Evolutionary conservation across 2,797 vertebrate genomes (phyloP).

Genomic region (Malurus splendens): DNA sequence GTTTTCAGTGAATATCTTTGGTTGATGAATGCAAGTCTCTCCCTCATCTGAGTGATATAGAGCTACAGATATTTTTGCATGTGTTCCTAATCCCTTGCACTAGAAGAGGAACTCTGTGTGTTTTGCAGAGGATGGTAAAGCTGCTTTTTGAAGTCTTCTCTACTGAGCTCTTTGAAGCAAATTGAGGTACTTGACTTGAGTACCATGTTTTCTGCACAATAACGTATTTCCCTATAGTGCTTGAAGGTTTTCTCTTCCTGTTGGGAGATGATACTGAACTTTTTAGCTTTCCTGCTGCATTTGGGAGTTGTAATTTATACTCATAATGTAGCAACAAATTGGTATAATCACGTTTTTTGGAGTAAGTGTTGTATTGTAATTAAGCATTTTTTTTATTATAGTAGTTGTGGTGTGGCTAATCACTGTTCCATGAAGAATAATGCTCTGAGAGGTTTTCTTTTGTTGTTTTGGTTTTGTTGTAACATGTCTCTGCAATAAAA

Average conservation of each 20-base stretch:
- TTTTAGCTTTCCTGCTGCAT: background rate
- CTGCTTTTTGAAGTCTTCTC: background rate
- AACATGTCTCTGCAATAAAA: background rate
- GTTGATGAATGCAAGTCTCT: background rate
- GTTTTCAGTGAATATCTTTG: background rate
- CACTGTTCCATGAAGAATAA: background rate
- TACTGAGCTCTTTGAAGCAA: background rate
- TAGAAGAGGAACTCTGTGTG: background rate
- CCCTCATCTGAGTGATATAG: background rate
- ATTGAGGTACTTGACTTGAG: background rate
- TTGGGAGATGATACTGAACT: background rate
- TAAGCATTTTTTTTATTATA: background rate
- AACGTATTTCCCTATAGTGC: background rate
- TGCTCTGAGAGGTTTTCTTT: background rate
- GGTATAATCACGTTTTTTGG: background rate
- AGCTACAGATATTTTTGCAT: background rate
- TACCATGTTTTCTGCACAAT: background rate
- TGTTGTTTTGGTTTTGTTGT: background rate
- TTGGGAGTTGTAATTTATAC: background rate
- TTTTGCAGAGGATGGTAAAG: background rate
- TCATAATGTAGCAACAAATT: background rate
- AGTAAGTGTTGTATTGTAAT: background rate
- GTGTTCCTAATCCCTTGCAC: background rate
- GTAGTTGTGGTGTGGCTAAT: background rate
- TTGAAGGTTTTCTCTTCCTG: background rate